Evolutionary conservation across 35 echinoderm and acorn worm species (phyloP).

Genomic region (Eucidaris tribuloides): DNA sequence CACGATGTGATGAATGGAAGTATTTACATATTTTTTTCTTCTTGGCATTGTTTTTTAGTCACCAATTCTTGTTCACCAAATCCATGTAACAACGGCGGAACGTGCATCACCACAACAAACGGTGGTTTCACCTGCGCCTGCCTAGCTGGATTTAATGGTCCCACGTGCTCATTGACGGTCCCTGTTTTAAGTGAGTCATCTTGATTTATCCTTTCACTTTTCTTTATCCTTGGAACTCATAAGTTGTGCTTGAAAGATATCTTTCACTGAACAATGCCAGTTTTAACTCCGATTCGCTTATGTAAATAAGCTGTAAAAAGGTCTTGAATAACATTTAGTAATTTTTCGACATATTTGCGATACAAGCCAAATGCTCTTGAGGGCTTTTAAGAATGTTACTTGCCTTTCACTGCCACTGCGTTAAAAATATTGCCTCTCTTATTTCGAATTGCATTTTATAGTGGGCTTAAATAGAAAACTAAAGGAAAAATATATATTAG

Average conservation of each 20-base stretch:
- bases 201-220: neutral
- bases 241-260: neutral
- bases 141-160: neutral
- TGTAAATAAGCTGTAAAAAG: neutral
- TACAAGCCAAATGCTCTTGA: too few relatives aligned
- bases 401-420: too few relatives aligned
- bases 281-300: neutral
- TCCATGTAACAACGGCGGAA: conserved; percentile 53
- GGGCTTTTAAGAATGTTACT: too few relatives aligned
- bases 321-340: neutral
- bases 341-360: too few relatives aligned
- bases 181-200: neutral
- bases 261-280: neutral
- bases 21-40: neutral
- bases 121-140: conserved; percentile 37
- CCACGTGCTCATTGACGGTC: neutral
- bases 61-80: conserved; percentile 5
- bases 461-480: too few relatives aligned
- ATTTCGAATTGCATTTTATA: too few relatives aligned
- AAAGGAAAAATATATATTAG: neutral
- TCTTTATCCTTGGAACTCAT: neutral
- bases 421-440: too few relatives aligned
- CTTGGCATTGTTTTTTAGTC: conserved; percentile 7
- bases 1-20: neutral
- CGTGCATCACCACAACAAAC: neutral